Percentiles rank a stretch among this genome's conserved stretches.
phyloP scores from a whole-genome alignment of 2,888 invertebrate genomes.

The Protophormia terraenovae region DNA sequence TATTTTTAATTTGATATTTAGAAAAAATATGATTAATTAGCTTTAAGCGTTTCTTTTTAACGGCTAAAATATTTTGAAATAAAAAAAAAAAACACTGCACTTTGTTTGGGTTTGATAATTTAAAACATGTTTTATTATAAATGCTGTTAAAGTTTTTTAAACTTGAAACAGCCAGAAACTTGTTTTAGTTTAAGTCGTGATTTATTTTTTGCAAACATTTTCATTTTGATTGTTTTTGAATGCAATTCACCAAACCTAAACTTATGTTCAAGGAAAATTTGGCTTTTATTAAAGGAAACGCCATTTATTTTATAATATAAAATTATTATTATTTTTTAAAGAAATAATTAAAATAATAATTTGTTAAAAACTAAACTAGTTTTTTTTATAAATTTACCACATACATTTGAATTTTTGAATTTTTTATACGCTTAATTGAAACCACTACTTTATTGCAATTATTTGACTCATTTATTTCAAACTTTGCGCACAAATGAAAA shows the following conservation, averaged over 20 bases:
- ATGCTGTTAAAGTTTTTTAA: not conserved
- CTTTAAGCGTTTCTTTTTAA: not conserved
- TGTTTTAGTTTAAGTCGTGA: conserved; percentile 51
- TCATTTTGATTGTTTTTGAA: not conserved
- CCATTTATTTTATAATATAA: too few species aligned
- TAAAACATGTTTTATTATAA: conserved; percentile 60
- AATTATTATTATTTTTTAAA: not conserved
- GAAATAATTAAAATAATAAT: not conserved
- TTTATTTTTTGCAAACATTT: conserved; percentile 39
- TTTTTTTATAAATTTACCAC: conserved; percentile 4
- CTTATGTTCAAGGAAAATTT: not conserved
- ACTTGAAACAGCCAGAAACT: conserved; percentile 38
- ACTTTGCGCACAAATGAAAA: conserved; percentile 4
- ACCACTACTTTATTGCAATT: conserved; percentile 39
- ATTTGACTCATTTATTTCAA: conserved; percentile 38
- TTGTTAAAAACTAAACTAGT: not conserved
- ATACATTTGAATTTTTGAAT: conserved; percentile 19
- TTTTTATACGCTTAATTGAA: conserved; percentile 6
- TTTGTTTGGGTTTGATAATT: conserved; percentile 29
- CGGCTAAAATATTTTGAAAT: conserved; percentile 6
- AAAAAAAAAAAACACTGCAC: conserved; percentile 21
- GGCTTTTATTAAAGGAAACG: not conserved
- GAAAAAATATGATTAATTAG: conserved; percentile 38
- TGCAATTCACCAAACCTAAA: not conserved
- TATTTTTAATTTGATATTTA: not conserved